Percentiles rank a stretch among this genome's conserved stretches.
Evolutionary conservation across 2,888 invertebrate species (phyloP).

Genomic region (Biston stratarius): DNA sequence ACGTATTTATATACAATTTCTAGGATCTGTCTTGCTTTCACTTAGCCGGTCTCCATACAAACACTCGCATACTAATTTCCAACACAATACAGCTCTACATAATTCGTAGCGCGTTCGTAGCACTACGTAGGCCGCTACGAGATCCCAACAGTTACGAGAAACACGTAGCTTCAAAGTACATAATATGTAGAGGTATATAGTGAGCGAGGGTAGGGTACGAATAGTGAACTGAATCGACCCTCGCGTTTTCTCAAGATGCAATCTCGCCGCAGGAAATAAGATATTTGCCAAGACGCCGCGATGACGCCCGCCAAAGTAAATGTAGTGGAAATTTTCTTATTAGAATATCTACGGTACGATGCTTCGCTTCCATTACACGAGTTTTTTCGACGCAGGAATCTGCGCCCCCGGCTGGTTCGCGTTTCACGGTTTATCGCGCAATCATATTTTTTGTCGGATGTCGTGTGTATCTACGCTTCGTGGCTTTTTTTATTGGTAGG

Average conservation of each 20-base stretch:
- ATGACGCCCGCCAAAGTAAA: slow-evolving; percentile 84
- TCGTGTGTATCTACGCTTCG: slow-evolving; percentile 5
- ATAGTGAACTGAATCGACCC: slow-evolving; percentile 82
- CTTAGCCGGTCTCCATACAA: neutral
- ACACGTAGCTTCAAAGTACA: slow-evolving; percentile 20
- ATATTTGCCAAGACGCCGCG: slow-evolving; percentile 87
- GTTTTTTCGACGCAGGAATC: slow-evolving; percentile 82
- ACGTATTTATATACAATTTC: no score
- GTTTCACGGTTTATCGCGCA: slow-evolving; percentile 71
- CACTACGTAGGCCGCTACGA: slow-evolving; percentile 47
- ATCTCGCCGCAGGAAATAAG: slow-evolving; percentile 87
- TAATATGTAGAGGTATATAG: slow-evolving; percentile 40
- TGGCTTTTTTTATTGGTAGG: no score
- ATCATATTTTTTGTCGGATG: slow-evolving; percentile 44
- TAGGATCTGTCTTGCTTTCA: no score
- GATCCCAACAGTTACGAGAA: slow-evolving; percentile 34
- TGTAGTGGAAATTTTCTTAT: slow-evolving; percentile 88
- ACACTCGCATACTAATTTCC: slow-evolving; percentile 40
- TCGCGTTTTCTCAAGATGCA: slow-evolving; percentile 87
- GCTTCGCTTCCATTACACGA: slow-evolving; percentile 77
- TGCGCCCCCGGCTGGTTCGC: slow-evolving; percentile 63
- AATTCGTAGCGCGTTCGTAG: slow-evolving; percentile 54
- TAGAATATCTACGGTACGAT: slow-evolving; percentile 86
- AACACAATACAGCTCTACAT: slow-evolving; percentile 39
- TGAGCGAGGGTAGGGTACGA: slow-evolving; percentile 69